phyloP scores from a whole-genome alignment of 2,113 vertebrate genomes.

The Neomonachus schauinslandi region DNA sequence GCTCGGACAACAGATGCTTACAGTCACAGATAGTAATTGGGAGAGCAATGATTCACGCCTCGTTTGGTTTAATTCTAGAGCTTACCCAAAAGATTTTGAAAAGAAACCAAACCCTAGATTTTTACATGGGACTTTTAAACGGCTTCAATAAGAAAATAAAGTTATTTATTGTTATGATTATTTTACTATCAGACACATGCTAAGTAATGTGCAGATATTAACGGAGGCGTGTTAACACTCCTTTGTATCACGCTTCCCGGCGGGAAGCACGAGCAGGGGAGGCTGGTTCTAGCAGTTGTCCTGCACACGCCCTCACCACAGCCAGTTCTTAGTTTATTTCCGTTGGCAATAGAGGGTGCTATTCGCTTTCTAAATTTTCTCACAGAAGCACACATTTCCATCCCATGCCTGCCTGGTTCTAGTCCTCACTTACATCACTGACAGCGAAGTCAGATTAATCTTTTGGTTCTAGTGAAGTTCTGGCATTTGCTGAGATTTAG shows the following conservation, averaged over 20 bases:
- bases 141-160: background rate
- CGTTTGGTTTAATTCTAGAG: background rate
- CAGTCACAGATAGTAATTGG: background rate
- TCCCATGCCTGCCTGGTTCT: constrained; percentile 60
- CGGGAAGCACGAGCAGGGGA: background rate
- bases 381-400: background rate
- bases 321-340: background rate
- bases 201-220: background rate
- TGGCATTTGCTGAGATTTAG: background rate
- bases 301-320: too few species aligned
- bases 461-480: constrained; percentile 74
- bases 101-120: background rate
- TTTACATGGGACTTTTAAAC: background rate
- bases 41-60: background rate
- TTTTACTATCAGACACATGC: background rate
- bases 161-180: background rate
- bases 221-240: background rate
- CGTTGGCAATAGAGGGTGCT: constrained; percentile 76
- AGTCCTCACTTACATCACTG: constrained; percentile 53
- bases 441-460: constrained; percentile 73
- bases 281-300: background rate
- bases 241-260: background rate
- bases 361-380: constrained; percentile 63
- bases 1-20: background rate
- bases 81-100: background rate